These are phyloP conservation scores for Ctenopoma multispine DNA, from an alignment of 2,797 vertebrate genomes.

Conservation along the genomic window DNA sequence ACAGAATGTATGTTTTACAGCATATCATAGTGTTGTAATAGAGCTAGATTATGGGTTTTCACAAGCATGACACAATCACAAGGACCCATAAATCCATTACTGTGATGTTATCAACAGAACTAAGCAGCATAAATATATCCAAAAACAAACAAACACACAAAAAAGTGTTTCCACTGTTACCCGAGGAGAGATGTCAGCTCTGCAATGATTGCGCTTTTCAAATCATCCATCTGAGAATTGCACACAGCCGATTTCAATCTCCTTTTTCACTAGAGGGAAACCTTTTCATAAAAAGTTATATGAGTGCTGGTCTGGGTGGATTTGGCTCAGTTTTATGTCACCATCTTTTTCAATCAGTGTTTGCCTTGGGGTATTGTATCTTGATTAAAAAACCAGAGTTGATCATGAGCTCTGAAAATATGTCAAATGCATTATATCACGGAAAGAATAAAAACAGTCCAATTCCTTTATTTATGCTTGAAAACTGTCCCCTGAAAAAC, in stretches of 20 bases:
- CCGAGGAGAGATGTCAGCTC: constrained; percentile 27
- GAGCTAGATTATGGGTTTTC: constrained; percentile 33
- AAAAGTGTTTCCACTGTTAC: constrained; percentile 27
- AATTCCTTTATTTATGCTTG: constrained; percentile 33
- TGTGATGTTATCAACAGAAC: constrained; percentile 53
- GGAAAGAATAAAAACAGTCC: constrained; percentile 45
- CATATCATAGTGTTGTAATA: constrained; percentile 10
- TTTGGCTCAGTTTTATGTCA: constrained; percentile 58
- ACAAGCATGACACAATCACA: constrained; percentile 31
- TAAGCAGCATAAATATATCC: constrained; percentile 27
- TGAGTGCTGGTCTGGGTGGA: constrained; percentile 49
- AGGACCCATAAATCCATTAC: constrained; percentile 43
- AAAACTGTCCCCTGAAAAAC: constrained; percentile 31
- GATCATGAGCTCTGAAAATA: constrained; percentile 57
- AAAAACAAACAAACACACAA: constrained; percentile 13
- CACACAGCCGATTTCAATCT: constrained; percentile 53
- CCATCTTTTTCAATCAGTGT: constrained; percentile 69
- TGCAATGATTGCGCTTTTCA: constrained; percentile 38
- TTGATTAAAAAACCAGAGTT: constrained; percentile 79
- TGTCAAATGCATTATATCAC: constrained; percentile 60
- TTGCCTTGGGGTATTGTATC: constrained; percentile 54
- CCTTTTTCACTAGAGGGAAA: constrained; percentile 68
- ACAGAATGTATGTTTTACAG: constrained; percentile 9
- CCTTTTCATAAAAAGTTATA: constrained; percentile 72
- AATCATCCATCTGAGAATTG: constrained; percentile 31